These are phyloP conservation scores for Phocoena sinus DNA, from an alignment of 2,113 vertebrate genomes.

Conservation along the genomic window DNA sequence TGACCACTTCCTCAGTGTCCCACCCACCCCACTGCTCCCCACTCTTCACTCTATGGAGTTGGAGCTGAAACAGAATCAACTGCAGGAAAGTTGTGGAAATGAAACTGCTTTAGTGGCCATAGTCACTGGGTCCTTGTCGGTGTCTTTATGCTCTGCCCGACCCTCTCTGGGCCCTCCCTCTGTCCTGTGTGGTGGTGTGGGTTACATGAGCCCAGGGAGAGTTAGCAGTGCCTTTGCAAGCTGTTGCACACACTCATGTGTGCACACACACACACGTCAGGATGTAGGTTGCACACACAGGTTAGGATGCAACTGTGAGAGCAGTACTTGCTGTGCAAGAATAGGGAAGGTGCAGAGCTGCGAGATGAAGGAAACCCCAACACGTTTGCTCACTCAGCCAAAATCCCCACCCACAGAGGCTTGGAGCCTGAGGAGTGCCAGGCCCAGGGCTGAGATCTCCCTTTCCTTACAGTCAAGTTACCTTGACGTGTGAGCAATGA, in stretches of 20 bases:
- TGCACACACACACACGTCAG: background rate
- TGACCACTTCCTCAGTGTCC: constrained; percentile 3
- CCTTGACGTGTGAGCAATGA: background rate
- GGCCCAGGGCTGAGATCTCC: background rate
- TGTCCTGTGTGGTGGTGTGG: accelerated
- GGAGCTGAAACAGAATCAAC: background rate
- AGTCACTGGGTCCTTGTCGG: background rate
- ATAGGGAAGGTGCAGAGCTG: background rate
- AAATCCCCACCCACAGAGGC: background rate
- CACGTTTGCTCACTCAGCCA: background rate
- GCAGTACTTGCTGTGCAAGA: accelerated
- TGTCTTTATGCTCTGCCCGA: background rate
- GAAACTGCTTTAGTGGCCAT: background rate
- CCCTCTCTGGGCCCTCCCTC: background rate
- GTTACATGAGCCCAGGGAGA: background rate
- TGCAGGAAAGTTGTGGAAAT: accelerated
- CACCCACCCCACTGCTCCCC: accelerated
- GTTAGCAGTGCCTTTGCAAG: background rate
- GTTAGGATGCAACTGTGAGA: no score
- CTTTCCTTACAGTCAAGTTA: background rate
- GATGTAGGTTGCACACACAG: background rate
- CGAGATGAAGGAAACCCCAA: background rate
- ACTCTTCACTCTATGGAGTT: background rate
- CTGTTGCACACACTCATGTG: background rate
- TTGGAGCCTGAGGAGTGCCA: background rate